A percentile compares a stretch with the other conserved stretches of the same genome.
Conservation (phyloP, 1,140 invertebrate species). For the Tetraneura akinire region DNA sequence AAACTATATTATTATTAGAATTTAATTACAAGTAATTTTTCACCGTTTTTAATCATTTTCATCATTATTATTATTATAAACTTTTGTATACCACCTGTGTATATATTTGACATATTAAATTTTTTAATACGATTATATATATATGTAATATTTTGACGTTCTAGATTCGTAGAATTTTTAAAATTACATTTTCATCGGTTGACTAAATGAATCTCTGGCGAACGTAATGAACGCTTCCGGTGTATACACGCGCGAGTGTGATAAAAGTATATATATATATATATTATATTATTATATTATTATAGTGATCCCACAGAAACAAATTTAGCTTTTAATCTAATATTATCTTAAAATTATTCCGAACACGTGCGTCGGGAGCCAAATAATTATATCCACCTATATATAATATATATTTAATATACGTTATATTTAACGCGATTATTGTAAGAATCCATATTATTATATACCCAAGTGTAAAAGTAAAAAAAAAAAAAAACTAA, state of each 20-base stretch:
- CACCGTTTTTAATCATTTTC: neutral
- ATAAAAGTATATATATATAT: too few species aligned
- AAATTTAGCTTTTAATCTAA: conserved; percentile 40
- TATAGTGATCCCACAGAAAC: conserved; percentile 5
- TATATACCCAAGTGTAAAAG: neutral
- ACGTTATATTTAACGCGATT: neutral
- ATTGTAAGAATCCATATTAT: too few species aligned
- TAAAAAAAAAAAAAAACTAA: too few species aligned
- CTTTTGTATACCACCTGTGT: neutral
- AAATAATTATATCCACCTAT: neutral
- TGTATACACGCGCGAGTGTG: too few species aligned
- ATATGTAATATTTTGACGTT: neutral
- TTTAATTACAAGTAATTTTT: neutral
- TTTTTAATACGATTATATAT: neutral
- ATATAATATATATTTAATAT: too few species aligned
- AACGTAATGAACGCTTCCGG: conserved; percentile 35
- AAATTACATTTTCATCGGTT: conserved; percentile 3
- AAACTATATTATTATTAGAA: neutral
- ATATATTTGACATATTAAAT: neutral
- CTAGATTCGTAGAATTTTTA: neutral
- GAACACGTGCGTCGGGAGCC: conserved; percentile 6
- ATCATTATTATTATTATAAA: neutral
- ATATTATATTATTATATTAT: neutral
- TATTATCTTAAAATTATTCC: neutral
- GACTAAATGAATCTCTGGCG: neutral